Conservation (phyloP, 2,113 vertebrate genomes). For the Psilopsiagon aymara region DNA sequence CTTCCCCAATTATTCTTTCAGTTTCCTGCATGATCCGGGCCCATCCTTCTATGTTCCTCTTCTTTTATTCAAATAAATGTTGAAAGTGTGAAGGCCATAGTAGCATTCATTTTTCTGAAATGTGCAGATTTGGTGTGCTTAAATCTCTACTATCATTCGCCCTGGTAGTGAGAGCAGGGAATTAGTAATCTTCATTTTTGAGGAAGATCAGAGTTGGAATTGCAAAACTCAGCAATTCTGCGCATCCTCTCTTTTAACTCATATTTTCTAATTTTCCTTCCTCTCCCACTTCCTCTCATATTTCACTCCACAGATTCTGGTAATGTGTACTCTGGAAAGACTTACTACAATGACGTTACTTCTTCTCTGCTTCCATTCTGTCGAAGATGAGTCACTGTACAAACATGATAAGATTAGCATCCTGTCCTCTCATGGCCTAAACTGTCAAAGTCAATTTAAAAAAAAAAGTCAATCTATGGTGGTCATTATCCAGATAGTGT, state of each 20-base stretch:
- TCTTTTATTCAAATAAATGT: neutral
- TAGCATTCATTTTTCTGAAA: neutral
- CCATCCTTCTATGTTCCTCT: neutral
- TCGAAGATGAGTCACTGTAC: conserved; percentile 40
- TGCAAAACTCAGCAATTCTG: neutral
- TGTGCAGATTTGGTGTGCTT: neutral
- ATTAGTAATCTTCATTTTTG: neutral
- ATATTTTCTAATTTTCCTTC: neutral
- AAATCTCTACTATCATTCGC: neutral
- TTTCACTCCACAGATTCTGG: neutral
- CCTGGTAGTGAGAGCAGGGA: neutral
- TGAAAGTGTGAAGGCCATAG: neutral
- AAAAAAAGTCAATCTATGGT: neutral
- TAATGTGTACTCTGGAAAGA: neutral
- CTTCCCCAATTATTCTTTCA: neutral
- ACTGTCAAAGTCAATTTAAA: conserved; percentile 17
- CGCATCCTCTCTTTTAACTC: neutral
- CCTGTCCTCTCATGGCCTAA: neutral
- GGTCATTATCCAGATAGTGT: conserved; percentile 39
- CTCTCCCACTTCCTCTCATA: neutral
- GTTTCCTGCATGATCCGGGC: neutral
- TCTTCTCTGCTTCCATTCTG: neutral
- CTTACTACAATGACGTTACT: neutral
- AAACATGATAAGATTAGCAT: conserved; percentile 35
- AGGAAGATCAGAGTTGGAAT: neutral